A percentile compares a stretch with the other conserved stretches of the same genome.
Evolutionary conservation across 2,888 invertebrate genomes (phyloP).

Genomic region (Mesorhabditis sp.): DNA sequence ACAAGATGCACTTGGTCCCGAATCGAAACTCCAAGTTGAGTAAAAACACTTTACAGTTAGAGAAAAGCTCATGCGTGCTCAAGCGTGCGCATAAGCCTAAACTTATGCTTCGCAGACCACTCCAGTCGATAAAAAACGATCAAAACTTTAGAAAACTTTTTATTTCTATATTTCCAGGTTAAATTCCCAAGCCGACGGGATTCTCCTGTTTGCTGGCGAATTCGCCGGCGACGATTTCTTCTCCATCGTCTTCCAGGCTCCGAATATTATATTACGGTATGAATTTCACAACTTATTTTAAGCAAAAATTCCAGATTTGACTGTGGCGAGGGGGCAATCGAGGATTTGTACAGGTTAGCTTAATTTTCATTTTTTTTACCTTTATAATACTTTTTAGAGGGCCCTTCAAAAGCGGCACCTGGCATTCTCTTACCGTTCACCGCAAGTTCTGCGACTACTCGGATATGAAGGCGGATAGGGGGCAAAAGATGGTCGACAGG

Average conservation of each 20-base stretch:
- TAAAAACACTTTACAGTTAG: no score
- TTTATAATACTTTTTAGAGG: conserved; percentile 16
- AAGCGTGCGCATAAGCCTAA: no score
- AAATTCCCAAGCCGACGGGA: conserved; percentile 29
- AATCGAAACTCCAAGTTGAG: no score
- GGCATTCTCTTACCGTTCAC: conserved; percentile 35
- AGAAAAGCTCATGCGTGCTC: no score
- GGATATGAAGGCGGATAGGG: conserved; percentile 25
- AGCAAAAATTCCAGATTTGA: conserved; percentile 24
- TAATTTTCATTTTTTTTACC: background rate
- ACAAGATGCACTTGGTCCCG: no score
- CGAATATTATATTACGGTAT: conserved; percentile 36
- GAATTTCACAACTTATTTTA: background rate
- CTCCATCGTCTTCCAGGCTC: conserved; percentile 33
- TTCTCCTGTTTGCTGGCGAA: conserved; percentile 41
- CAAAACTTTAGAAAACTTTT: background rate
- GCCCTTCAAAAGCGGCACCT: conserved; percentile 31
- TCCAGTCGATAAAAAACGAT: background rate
- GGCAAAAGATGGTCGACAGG: conserved; percentile 20
- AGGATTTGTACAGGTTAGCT: conserved; percentile 33
- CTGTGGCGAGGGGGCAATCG: conserved; percentile 41
- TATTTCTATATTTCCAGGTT: conserved; percentile 22
- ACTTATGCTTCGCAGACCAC: no score
- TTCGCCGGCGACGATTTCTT: conserved; percentile 39
- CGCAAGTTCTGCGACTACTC: conserved; percentile 29